Evolutionary conservation across 2,113 vertebrate genomes (phyloP), one percentile per base, ranked within the genome.

Genomic region (Phyllopteryx taeniolatus): DNA sequence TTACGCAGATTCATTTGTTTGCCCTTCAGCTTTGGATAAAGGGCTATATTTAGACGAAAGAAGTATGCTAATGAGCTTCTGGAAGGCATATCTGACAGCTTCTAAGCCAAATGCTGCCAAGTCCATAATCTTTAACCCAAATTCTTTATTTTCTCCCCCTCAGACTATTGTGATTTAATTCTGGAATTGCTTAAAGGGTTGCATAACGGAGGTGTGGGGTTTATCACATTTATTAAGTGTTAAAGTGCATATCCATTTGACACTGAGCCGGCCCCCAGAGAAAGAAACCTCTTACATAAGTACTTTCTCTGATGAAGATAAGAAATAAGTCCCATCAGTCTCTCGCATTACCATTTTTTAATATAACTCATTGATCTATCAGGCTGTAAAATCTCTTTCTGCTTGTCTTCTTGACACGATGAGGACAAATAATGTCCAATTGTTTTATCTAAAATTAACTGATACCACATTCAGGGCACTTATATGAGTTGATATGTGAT

Each of bases 11-110:
- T 82, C 83, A 79, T 85, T 85, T 86, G 83, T 87, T 85, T 90
- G 83, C 79, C 89, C 85, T 85, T 85, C 77, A 82, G 87, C 79
- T 22, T 72, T 82, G 86, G 85, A 89, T 85, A 81, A 86, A 17
- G 66, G 74, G 76, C 88, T 89, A 89, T 89, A 88, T 88, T 88
- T 90, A 90, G 89, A 85, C 72, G 2, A 84, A 78, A 85, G 74
- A 83, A 80, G 83, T 86, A 90, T 90, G 87, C 78, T 90, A 88
- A 91, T 88, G 83, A 85, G 85, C 83, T 78, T 81, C 79, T 88
- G 85, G 83, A 85, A 86, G 84, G 84, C 82, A 84, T 85, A 83
- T 88, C 82, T 86, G 82, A 86, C 85, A 83, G 79, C 80, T 65
- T 85, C 73, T 68, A 77, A 68, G 71, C 75, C 77, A 79, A 57